Evolutionary conservation across 2,888 invertebrate genomes (phyloP).

Genomic region (Amphipoea lucens): DNA sequence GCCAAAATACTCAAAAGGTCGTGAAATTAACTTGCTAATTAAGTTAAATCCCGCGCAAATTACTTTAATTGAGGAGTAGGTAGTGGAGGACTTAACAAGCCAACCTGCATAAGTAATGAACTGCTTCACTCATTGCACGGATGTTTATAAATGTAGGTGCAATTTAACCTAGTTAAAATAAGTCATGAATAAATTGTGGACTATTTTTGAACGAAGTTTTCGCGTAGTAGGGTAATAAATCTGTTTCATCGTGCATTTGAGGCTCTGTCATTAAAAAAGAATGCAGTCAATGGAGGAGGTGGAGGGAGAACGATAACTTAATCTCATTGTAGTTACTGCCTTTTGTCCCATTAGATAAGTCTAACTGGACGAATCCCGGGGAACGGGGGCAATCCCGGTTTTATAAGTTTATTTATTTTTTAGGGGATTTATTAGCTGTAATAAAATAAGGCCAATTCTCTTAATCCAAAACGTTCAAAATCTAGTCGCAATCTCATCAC

Average conservation of each 20-base stretch:
- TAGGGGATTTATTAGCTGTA: neutral
- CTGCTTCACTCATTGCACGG: slow-evolving; percentile 26
- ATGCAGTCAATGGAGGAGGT: neutral
- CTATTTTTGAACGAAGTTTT: neutral
- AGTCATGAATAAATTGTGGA: slow-evolving; percentile 5
- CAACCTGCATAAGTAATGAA: slow-evolving; percentile 45
- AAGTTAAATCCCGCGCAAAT: slow-evolving; percentile 20
- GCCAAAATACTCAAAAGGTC: neutral
- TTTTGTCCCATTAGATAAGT: neutral
- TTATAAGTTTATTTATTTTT: too few species aligned
- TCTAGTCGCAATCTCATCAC: neutral
- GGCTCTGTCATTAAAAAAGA: neutral
- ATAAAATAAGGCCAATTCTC: neutral
- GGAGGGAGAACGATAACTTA: neutral
- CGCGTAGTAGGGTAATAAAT: neutral
- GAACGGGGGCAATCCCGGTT: too few species aligned
- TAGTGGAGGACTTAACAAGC: slow-evolving; percentile 18
- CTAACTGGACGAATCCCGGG: too few species aligned
- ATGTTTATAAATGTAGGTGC: slow-evolving; percentile 15
- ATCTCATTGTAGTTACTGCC: neutral
- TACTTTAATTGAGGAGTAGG: slow-evolving; percentile 37
- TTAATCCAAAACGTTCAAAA: neutral
- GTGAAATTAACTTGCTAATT: slow-evolving; percentile 21
- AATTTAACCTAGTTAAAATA: slow-evolving; percentile 15
- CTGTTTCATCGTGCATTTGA: neutral